Conservation (phyloP, 2,797 vertebrate species). For the Mormyrops attenuatus region DNA sequence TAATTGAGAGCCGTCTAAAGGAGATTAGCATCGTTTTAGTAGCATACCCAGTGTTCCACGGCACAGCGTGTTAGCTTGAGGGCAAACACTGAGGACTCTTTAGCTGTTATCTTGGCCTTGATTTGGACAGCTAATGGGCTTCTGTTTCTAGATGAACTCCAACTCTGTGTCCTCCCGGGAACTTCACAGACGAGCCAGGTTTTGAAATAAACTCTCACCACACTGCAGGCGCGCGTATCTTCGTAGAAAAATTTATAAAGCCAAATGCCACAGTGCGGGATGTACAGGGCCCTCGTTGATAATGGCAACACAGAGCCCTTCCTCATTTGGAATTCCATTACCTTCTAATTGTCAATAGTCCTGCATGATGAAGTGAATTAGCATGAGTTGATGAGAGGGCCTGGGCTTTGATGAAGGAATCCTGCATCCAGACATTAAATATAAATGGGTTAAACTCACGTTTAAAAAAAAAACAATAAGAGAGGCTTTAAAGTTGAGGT, state of each 20-base stretch:
- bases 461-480: constrained; percentile 1
- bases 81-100: neutral
- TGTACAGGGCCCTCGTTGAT: constrained; percentile 34
- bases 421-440: constrained; percentile 43
- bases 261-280: constrained; percentile 27
- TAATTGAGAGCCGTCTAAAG: constrained; percentile 36
- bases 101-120: neutral
- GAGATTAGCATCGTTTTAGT: constrained; percentile 37
- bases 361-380: constrained; percentile 44
- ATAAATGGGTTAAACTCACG: constrained; percentile 34
- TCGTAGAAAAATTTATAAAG: neutral
- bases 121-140: neutral
- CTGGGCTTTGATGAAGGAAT: constrained; percentile 40
- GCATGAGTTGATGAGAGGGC: constrained; percentile 49
- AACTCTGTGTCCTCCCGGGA: neutral
- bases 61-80: neutral
- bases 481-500: constrained; percentile 32
- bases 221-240: neutral
- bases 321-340: constrained; percentile 16
- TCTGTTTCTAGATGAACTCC: neutral
- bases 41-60: constrained; percentile 15
- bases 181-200: neutral
- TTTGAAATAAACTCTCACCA: neutral
- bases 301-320: constrained; percentile 38
- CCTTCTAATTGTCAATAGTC: constrained; percentile 41